Evolutionary conservation across 2,888 invertebrate species (phyloP).

Genomic region (Oligia fasciuncula): DNA sequence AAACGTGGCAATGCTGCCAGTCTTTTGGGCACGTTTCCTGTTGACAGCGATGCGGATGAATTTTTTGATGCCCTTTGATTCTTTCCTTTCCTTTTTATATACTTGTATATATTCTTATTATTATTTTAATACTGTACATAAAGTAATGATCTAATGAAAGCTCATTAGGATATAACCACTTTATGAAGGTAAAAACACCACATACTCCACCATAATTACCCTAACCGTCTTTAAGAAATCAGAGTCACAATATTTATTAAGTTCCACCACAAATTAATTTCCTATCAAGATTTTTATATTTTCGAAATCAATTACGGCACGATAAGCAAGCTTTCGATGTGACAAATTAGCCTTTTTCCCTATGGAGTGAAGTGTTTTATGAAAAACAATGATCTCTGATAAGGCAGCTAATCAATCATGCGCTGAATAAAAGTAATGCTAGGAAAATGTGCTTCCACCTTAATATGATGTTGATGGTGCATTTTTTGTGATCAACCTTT

Average conservation of each 20-base stretch:
- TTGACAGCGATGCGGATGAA: too few species aligned
- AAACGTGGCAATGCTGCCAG: too few species aligned
- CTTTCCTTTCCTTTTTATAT: too few species aligned
- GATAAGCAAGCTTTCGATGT: slow-evolving; percentile 71
- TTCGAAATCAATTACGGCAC: slow-evolving; percentile 75
- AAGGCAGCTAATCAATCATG: slow-evolving; percentile 67
- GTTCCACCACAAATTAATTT: slow-evolving; percentile 67
- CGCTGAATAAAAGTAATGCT: slow-evolving; percentile 34
- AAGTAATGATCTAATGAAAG: too few species aligned
- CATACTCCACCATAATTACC: slow-evolving; percentile 35
- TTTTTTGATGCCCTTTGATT: too few species aligned
- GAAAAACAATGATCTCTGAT: slow-evolving; percentile 76
- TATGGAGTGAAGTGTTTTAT: slow-evolving; percentile 67
- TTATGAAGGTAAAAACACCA: background rate
- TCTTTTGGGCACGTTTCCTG: too few species aligned
- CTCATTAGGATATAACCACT: too few species aligned
- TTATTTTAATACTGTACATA: too few species aligned
- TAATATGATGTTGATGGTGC: slow-evolving; percentile 61
- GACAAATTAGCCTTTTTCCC: slow-evolving; percentile 76
- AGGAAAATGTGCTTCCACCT: slow-evolving; percentile 50
- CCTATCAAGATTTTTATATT: slow-evolving; percentile 72
- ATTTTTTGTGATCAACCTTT: slow-evolving; percentile 41
- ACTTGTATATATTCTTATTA: too few species aligned
- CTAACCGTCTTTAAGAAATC: slow-evolving; percentile 47
- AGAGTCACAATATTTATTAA: slow-evolving; percentile 67